These are phyloP conservation scores for Drosophila seguyi DNA, from an alignment of 1,140 invertebrate species.

Conservation along the genomic window DNA sequence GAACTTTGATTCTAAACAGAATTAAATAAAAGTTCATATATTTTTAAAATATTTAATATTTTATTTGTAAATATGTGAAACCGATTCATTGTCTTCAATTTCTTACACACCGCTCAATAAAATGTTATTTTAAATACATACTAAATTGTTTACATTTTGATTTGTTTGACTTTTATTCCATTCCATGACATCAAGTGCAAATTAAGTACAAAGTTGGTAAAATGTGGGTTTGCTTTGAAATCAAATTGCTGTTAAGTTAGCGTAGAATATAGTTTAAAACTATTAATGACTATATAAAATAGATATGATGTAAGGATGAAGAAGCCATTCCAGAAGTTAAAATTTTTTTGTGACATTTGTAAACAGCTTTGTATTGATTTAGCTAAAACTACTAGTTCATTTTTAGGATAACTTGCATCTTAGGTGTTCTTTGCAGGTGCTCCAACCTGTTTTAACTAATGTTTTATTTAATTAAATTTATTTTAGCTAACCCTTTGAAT, in stretches of 20 bases:
- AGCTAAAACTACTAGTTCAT: slow-evolving; percentile 18
- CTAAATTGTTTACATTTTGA: slow-evolving; percentile 27
- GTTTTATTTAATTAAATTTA: not conserved
- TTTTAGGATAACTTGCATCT: slow-evolving; percentile 31
- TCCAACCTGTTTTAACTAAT: slow-evolving; percentile 3
- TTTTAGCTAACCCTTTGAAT: slow-evolving; percentile 27
- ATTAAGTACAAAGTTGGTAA: slow-evolving; percentile 69
- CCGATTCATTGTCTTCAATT: slow-evolving; percentile 30
- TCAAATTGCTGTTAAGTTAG: slow-evolving; percentile 21
- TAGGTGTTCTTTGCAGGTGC: slow-evolving; percentile 16
- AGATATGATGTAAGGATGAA: slow-evolving; percentile 18
- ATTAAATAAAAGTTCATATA: not conserved
- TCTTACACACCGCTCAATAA: slow-evolving; percentile 36
- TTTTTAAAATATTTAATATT: slow-evolving; percentile 50
- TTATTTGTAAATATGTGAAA: slow-evolving; percentile 62
- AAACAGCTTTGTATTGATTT: slow-evolving; percentile 17
- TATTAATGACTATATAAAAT: slow-evolving; percentile 41
- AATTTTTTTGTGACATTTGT: slow-evolving; percentile 12
- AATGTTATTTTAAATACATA: slow-evolving; percentile 30
- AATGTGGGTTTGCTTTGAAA: slow-evolving; percentile 17
- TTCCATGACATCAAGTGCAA: slow-evolving; percentile 31
- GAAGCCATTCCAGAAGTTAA: slow-evolving; percentile 22
- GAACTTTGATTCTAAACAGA: not conserved
- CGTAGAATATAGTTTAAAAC: slow-evolving; percentile 49
- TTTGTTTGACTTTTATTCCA: slow-evolving; percentile 34